Evolutionary conservation across 1,140 invertebrate genomes (phyloP).

Genomic region (Drosophila obscura): DNA sequence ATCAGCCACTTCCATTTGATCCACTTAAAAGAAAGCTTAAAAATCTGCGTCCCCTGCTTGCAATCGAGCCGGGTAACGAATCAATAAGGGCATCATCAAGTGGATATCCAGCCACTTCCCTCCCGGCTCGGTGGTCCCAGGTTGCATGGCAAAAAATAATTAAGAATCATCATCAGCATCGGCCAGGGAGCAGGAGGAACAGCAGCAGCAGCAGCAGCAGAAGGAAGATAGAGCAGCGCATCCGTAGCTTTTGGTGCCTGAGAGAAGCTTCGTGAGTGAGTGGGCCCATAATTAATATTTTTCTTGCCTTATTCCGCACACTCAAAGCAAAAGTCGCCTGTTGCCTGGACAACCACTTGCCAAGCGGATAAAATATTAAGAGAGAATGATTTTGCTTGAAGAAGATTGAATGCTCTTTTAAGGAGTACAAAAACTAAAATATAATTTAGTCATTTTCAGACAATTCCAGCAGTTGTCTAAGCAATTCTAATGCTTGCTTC

Average conservation of each 20-base stretch:
- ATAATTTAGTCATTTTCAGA: too few species aligned
- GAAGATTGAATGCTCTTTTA: constrained; percentile 10
- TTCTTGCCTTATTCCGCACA: constrained; percentile 25
- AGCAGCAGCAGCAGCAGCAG: constrained; percentile 16
- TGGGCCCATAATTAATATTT: constrained; percentile 69
- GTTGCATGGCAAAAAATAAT: constrained; percentile 49
- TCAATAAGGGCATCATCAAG: constrained; percentile 43
- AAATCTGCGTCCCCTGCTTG: constrained; percentile 9
- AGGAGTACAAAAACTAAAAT: not conserved
- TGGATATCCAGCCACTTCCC: constrained; percentile 26
- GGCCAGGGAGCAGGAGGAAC: too few species aligned
- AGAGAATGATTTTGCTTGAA: constrained; percentile 6
- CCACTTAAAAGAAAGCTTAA: constrained; percentile 36
- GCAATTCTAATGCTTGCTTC: too few species aligned
- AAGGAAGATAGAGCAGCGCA: constrained; percentile 2
- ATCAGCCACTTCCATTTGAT: constrained; percentile 14
- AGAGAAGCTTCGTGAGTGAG: constrained; percentile 43
- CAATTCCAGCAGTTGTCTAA: too few species aligned
- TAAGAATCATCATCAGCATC: constrained; percentile 43
- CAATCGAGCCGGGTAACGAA: constrained; percentile 41
- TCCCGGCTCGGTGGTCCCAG: not conserved
- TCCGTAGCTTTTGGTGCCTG: constrained; percentile 11
- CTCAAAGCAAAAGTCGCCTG: constrained; percentile 36
- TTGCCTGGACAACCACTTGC: constrained; percentile 60
- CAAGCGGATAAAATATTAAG: constrained; percentile 29